phyloP scores from a whole-genome alignment of 2,888 invertebrate genomes.

The Agrotis clavis region DNA sequence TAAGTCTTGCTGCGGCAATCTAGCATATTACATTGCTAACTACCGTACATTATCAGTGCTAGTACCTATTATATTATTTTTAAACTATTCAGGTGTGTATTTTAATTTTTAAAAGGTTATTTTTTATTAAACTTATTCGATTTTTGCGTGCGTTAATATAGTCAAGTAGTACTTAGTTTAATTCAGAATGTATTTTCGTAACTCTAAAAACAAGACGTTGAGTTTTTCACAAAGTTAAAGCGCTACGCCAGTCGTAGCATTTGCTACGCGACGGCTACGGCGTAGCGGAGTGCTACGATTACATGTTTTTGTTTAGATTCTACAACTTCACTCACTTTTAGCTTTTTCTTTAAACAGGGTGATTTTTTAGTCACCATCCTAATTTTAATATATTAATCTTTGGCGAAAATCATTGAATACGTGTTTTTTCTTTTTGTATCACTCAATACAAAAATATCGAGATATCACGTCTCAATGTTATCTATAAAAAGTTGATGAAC shows the following conservation, averaged over 20 bases:
- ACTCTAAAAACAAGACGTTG: background rate
- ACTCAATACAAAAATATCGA: too few species aligned
- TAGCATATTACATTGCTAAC: conserved; percentile 54
- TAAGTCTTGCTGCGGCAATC: conserved; percentile 52
- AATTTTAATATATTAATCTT: too few species aligned
- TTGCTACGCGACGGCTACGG: conserved; percentile 12
- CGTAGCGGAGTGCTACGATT: conserved; percentile 8
- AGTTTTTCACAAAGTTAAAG: background rate
- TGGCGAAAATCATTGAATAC: too few species aligned
- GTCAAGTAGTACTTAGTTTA: background rate
- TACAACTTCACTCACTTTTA: background rate
- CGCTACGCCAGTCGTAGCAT: too few species aligned
- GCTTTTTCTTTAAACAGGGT: background rate
- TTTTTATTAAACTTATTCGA: background rate
- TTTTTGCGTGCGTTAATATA: conserved; percentile 33
- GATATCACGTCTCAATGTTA: too few species aligned
- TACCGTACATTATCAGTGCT: conserved; percentile 38
- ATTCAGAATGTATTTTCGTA: conserved; percentile 15
- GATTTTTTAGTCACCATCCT: too few species aligned
- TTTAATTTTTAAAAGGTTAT: background rate
- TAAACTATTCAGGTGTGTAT: background rate
- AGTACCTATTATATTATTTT: conserved; percentile 30
- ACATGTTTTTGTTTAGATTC: too few species aligned
- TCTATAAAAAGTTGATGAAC: too few species aligned
- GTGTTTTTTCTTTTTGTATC: too few species aligned